Evolutionary conservation across 2,888 invertebrate genomes (phyloP).

Genomic region (Oxystoma pomonae): DNA sequence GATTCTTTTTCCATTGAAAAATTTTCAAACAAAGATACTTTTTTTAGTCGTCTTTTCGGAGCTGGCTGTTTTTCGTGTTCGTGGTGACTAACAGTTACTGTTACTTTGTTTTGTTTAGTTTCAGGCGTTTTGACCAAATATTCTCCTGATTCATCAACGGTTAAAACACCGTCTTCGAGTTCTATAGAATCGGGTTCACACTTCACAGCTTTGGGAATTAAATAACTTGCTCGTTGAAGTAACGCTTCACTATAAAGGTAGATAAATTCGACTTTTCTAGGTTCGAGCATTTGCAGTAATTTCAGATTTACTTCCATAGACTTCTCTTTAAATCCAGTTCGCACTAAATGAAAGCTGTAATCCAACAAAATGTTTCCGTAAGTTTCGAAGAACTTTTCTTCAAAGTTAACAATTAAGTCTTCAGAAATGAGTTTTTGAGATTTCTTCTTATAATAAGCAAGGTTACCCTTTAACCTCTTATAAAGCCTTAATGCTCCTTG

Average conservation of each 20-base stretch:
- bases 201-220: slow-evolving; percentile 5
- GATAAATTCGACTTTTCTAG: slow-evolving; percentile 24
- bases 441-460: slow-evolving; percentile 15
- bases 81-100: slow-evolving; percentile 13
- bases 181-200: not conserved
- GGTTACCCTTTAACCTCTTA: slow-evolving; percentile 22
- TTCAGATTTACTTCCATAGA: slow-evolving; percentile 27
- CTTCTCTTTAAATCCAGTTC: slow-evolving; percentile 19
- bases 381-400: slow-evolving; percentile 22
- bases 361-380: slow-evolving; percentile 29
- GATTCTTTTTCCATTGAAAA: slow-evolving; percentile 9
- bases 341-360: slow-evolving; percentile 28
- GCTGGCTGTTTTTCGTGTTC: slow-evolving; percentile 11
- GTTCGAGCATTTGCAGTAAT: slow-evolving; percentile 24
- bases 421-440: slow-evolving; percentile 14
- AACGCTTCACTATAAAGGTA: slow-evolving; percentile 32
- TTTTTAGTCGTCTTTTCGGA: slow-evolving; percentile 15
- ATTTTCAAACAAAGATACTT: slow-evolving; percentile 14
- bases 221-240: slow-evolving; percentile 28
- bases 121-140: slow-evolving; percentile 19
- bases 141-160: slow-evolving; percentile 4
- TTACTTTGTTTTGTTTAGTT: slow-evolving; percentile 20
- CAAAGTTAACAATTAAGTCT: slow-evolving; percentile 22
- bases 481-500: slow-evolving; percentile 28
- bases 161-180: not conserved